Percentiles rank a stretch among this genome's conserved stretches.
These are phyloP conservation scores for Uropetala carovei DNA, from an alignment of 2,888 invertebrate genomes.

Conservation along the genomic window DNA sequence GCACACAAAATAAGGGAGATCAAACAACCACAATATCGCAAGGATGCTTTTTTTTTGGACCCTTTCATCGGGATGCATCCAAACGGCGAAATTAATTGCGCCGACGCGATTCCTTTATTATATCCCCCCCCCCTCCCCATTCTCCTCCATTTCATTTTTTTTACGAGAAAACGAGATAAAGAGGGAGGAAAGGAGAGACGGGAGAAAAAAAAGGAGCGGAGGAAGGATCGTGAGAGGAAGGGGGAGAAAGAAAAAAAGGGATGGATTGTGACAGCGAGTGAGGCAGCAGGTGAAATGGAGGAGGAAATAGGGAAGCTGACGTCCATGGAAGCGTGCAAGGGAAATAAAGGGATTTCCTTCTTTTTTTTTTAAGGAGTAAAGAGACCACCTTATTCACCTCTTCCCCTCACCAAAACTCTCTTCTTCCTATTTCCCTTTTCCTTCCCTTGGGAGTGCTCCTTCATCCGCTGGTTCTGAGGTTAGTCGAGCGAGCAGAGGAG, in stretches of 20 bases:
- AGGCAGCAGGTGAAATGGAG: not conserved
- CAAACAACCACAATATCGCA: slow-evolving; percentile 34
- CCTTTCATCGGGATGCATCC: not conserved
- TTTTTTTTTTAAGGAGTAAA: too few species aligned
- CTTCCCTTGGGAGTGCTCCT: not conserved
- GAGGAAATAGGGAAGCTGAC: not conserved
- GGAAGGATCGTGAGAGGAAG: not conserved
- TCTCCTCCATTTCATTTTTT: not conserved
- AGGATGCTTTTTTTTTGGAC: slow-evolving; percentile 42
- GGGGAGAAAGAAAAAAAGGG: not conserved
- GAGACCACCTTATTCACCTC: too few species aligned
- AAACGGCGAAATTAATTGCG: slow-evolving; percentile 35
- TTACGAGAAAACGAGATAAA: not conserved
- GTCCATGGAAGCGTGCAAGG: slow-evolving; percentile 6
- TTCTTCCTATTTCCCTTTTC: not conserved
- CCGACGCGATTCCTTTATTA: not conserved
- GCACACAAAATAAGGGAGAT: slow-evolving; percentile 8
- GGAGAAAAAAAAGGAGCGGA: not conserved
- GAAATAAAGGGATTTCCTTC: not conserved
- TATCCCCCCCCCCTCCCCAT: not conserved
- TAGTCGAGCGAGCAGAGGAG: not conserved
- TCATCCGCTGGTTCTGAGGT: not conserved
- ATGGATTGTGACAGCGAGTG: not conserved
- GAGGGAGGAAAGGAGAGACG: not conserved
- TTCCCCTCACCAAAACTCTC: not conserved